phyloP scores from a whole-genome alignment of 2,888 invertebrate genomes.

The Aphidoletes aphidimyza region DNA sequence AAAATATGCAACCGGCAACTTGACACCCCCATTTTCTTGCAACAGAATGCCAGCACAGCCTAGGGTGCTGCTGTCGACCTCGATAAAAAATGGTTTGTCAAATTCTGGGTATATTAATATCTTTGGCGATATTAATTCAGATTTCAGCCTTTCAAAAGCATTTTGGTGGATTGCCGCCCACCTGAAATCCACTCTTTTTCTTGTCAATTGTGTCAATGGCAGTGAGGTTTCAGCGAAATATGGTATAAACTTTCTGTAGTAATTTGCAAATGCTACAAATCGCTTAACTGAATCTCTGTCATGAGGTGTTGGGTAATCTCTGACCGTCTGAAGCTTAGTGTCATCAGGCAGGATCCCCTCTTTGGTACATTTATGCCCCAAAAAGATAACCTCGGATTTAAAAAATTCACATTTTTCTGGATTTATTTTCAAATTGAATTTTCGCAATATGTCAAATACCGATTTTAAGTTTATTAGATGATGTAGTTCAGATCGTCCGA shows the following conservation, averaged over 20 bases:
- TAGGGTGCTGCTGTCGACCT: neutral
- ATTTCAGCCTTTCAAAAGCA: constrained; percentile 23
- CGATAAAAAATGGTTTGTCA: neutral
- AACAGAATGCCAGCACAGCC: neutral
- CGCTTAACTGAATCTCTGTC: constrained; percentile 55
- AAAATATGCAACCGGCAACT: neutral
- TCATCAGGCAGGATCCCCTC: constrained; percentile 56
- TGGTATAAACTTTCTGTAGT: neutral
- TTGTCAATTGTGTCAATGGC: neutral
- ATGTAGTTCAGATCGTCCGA: constrained; percentile 58
- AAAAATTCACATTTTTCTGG: constrained; percentile 58
- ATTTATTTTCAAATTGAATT: constrained; percentile 57
- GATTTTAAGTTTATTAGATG: constrained; percentile 56
- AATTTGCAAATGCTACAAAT: constrained; percentile 54
- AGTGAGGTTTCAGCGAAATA: neutral
- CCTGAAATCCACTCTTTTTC: neutral
- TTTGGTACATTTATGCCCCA: constrained; percentile 56
- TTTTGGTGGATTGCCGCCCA: neutral
- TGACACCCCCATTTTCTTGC: neutral
- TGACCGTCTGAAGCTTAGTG: constrained; percentile 56
- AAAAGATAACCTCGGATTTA: constrained; percentile 57
- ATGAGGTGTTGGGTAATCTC: constrained; percentile 55
- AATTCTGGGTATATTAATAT: constrained; percentile 54
- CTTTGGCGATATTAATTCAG: neutral
- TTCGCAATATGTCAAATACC: constrained; percentile 58